Evolutionary conservation across 2,888 invertebrate genomes (phyloP), one percentile per base, ranked within the genome.

Genomic region (Clepsis dumicolana): DNA sequence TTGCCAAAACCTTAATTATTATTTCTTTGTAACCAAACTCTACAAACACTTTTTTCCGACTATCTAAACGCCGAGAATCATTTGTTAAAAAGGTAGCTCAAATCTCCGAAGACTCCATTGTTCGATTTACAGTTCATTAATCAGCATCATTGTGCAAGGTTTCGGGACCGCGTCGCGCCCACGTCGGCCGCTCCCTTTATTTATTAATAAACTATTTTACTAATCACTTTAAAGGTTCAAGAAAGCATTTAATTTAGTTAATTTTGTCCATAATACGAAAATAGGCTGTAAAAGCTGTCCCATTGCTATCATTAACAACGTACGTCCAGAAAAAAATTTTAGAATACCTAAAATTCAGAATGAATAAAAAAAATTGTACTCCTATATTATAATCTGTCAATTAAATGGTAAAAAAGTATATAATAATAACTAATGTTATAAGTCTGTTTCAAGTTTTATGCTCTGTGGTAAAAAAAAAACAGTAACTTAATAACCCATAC

Each of bases 81-180:
- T 80, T 75, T 73, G 71, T 80, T 65, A 65, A 78, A 81, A 82
- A 76, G 80, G 79, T 77, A 72, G 77, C 71, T 70, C 71, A 71
- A 75, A 77, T 71, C 73, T 78, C 76, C 70, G 70, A 76, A 78
- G 80, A 73, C 64, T 73, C 87, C 74, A 91, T 92, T 92, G 92
- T 93, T 90, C 72, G 75, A 75, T 90, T 90, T 79, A 91, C 90
- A 90, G 90, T 82, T 89, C 92, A 91, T 93, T 93, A 92, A 89
- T 86, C 89, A 88, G 71, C 69, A 74, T 78, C 82, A 85, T 87
- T 89, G 85, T 84, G 68, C 57, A 75, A 79, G 82, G 73, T 71
- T 84, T 86, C 77, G 84, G 85, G 84, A 86, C 83, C 84, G 77
- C 73, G 80, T 77, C 88, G 74, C 86, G 59, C 90, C 91, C 82